Evolutionary conservation across 2,888 invertebrate genomes (phyloP), one percentile per base, ranked within the genome.

Genomic region (Dione juno): DNA sequence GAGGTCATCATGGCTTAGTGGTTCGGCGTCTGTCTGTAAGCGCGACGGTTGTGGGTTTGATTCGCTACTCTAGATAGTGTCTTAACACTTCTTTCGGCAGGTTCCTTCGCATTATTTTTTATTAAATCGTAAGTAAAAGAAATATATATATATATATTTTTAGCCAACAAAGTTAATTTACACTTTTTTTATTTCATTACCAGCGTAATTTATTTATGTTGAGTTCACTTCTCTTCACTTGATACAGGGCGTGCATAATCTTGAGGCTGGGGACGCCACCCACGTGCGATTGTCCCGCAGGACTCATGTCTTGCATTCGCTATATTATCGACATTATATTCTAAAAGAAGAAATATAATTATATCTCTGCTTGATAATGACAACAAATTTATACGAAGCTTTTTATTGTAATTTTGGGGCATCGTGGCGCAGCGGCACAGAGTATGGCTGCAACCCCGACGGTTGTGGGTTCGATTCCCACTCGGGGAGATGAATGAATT

Each of bases 241-340:
- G 21, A 75, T 68, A 73, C 67, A 79, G 81, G 88, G 89, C 88
- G 88, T 89, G 81, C 88, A 90, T 90, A 89, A 88, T 88, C 81
- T 82, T 76, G 74, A 80, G 80, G 74, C 74, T 78, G 79, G 80
- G 81, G 81, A 63, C 68, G 79, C 78, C 88, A 86, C 90, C 91
- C 89, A 91, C 90, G 86, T 81, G 80, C 82, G 79, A 84, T 84
- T 85, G 88, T 87, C 88, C 86, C 81, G 81, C 81, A 78, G 84
- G 84, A 83, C 77, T 78, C 76, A 78, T 76, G 74, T 75, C 75
- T 73, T 67, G 67, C 73, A 70, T 74, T 66, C 61, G 72, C 40
- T 53, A 28, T 67, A 53, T 54, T 59, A 70, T 76, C 74, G 74
- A 70, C 66, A 59, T 72, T 72, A 75, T 77, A 61, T 76, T 77